Percentiles rank a stretch among this genome's conserved stretches.
These are phyloP conservation scores for roundworm (Caenorhabditis elegans) DNA, from an alignment of 1,140 invertebrate species.

Conservation along the genomic window WBcel235 BX284602.5:9972001-9972500, in stretches of 20 bases:
- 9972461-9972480: not conserved
- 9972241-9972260: constrained; percentile 4
- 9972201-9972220: not conserved
- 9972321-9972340: not conserved
- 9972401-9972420: not conserved
- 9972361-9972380: not conserved
- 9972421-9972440: not conserved
- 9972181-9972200: constrained; percentile 2
- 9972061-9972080: not conserved
- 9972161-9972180: constrained; percentile 11
- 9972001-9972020: constrained; percentile 17
- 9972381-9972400: not conserved
- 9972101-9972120: not conserved
- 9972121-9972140: not conserved
- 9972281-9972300: not conserved
- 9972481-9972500: not conserved
- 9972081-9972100: constrained; percentile 18
- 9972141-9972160: not conserved
- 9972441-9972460: constrained; percentile 7
- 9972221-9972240: not conserved
- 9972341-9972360: not conserved
- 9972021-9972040: constrained; percentile 3
- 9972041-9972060: not conserved
- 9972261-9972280: not conserved
- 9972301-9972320: constrained; percentile 12